phyloP scores from a whole-genome alignment of 2,797 vertebrate species.

The Mus minutoides region DNA sequence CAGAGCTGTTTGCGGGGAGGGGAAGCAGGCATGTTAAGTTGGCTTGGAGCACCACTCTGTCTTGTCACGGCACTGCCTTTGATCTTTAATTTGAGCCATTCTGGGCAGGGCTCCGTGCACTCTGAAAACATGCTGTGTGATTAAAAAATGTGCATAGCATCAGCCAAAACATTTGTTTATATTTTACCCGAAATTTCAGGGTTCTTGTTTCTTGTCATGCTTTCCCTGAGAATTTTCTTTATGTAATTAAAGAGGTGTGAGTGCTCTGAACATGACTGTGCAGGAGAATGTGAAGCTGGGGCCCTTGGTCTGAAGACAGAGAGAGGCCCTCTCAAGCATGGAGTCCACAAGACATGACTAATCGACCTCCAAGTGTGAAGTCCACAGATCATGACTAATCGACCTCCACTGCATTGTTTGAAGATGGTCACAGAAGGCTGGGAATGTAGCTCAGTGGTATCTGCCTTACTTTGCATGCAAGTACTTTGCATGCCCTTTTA shows the following conservation, averaged over 20 bases:
- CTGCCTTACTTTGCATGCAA: neutral
- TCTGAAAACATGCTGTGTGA: slow-evolving; percentile 73
- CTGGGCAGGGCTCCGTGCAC: slow-evolving; percentile 47
- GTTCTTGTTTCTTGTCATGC: slow-evolving; percentile 77
- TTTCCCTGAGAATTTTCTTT: slow-evolving; percentile 63
- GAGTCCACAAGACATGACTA: neutral
- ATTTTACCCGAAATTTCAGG: slow-evolving; percentile 75
- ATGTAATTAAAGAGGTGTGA: slow-evolving; percentile 70
- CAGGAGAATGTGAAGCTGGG: neutral
- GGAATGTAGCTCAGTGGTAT: neutral
- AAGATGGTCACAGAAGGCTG: neutral
- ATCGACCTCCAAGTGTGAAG: neutral
- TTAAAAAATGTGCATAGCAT: slow-evolving; percentile 60
- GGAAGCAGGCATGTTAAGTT: neutral
- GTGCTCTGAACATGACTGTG: neutral
- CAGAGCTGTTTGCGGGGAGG: slow-evolving; percentile 41
- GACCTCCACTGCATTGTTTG: neutral
- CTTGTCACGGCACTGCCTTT: slow-evolving; percentile 69
- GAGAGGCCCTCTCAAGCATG: neutral
- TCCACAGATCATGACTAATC: neutral
- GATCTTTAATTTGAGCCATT: slow-evolving; percentile 79
- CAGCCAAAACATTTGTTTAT: slow-evolving; percentile 81
- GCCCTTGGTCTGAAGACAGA: neutral
- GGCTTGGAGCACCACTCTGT: slow-evolving; percentile 4
- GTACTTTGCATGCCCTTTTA: too few species aligned